Evolutionary conservation across 1,140 invertebrate genomes (phyloP).

Genomic region (Atta colombica): DNA sequence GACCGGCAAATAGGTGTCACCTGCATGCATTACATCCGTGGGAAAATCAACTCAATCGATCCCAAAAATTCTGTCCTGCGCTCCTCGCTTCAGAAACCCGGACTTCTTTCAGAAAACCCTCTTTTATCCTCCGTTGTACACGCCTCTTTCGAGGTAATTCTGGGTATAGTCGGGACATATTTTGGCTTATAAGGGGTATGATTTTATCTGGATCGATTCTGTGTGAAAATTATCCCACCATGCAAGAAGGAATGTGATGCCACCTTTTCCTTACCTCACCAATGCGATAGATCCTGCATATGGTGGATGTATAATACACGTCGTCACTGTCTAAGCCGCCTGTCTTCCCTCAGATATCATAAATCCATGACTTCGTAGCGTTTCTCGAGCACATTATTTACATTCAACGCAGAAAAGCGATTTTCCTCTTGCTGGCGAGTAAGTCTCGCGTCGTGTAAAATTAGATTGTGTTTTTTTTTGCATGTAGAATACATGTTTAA

Average conservation of each 20-base stretch:
- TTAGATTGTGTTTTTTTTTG: conserved; percentile 9
- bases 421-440: neutral
- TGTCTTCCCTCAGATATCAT: conserved; percentile 36
- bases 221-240: conserved; percentile 73
- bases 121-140: neutral
- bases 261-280: conserved; percentile 5
- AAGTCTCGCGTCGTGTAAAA: conserved; percentile 10
- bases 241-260: neutral
- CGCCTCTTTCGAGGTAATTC: neutral
- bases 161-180: conserved; percentile 21
- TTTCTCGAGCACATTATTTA: conserved; percentile 38
- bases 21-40: conserved; percentile 6
- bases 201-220: conserved; percentile 81
- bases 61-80: neutral
- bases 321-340: conserved; percentile 35
- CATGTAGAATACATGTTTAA: neutral
- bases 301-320: conserved; percentile 39
- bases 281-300: neutral
- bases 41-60: conserved; percentile 8
- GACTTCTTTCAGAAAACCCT: conserved; percentile 21
- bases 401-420: conserved; percentile 23
- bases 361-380: conserved; percentile 36
- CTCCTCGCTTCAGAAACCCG: conserved; percentile 5
- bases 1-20: conserved; percentile 14
- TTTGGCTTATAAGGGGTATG: conserved; percentile 71